Conservation (phyloP, 2,113 vertebrate genomes). For the Australoheros scitulus region DNA sequence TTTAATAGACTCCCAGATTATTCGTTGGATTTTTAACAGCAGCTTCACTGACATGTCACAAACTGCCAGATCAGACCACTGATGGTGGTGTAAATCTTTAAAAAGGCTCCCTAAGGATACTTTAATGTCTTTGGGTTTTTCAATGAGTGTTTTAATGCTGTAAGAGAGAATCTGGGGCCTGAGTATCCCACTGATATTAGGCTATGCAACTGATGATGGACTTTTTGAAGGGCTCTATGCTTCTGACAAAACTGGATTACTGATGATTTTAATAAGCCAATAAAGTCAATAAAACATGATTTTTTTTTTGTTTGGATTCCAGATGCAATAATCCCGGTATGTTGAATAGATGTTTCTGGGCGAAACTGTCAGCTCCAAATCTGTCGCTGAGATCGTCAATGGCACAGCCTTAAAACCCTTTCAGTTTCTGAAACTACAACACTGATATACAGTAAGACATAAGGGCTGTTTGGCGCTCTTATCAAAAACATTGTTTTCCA, state of each 20-base stretch:
- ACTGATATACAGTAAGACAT: not conserved
- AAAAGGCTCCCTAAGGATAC: not conserved
- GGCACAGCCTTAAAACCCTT: not conserved
- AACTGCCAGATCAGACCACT: conserved; percentile 19
- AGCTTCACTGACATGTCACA: conserved; percentile 15
- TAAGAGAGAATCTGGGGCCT: not conserved
- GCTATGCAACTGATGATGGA: not conserved
- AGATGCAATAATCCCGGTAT: not conserved
- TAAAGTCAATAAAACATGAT: not conserved
- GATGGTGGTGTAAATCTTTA: conserved; percentile 5
- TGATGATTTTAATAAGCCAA: not conserved
- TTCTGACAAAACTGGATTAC: not conserved
- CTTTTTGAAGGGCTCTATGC: not conserved
- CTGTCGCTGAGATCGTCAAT: not conserved
- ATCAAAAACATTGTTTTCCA: not conserved
- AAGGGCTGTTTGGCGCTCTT: not conserved
- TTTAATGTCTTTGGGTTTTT: conserved; percentile 3
- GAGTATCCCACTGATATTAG: not conserved
- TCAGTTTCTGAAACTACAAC: not conserved
- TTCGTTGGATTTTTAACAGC: conserved; percentile 30
- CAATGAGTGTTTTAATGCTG: not conserved
- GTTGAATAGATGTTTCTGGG: not conserved
- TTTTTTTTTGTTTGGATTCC: not conserved
- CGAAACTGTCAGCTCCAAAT: not conserved
- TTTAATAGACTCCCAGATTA: conserved; percentile 35